phyloP scores from a whole-genome alignment of 2,888 invertebrate genomes.

The Acrobasis consociella region DNA sequence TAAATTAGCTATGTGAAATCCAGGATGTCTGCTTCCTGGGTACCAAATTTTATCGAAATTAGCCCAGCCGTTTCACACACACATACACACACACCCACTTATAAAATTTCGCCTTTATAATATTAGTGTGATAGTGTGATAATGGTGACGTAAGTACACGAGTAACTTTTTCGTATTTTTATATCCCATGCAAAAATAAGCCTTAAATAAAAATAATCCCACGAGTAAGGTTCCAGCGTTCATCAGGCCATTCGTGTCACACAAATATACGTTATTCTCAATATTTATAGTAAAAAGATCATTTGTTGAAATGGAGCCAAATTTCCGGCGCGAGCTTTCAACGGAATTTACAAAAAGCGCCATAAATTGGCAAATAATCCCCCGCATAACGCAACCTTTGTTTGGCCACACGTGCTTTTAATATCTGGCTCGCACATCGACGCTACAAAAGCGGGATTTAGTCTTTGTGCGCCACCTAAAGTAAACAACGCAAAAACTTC shows the following conservation, averaged over 20 bases:
- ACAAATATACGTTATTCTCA: conserved; percentile 56
- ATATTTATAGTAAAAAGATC: conserved; percentile 78
- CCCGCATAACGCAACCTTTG: conserved; percentile 83
- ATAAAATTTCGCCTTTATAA: too few relatives aligned
- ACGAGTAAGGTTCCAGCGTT: conserved; percentile 56
- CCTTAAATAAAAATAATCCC: conserved; percentile 43
- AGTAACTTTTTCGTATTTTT: not conserved
- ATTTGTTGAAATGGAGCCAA: conserved; percentile 83
- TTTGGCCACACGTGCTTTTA: conserved; percentile 83
- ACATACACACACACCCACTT: too few relatives aligned
- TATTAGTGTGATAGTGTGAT: too few relatives aligned
- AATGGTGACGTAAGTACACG: too few relatives aligned
- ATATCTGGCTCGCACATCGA: conserved; percentile 65
- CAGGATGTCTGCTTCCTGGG: too few relatives aligned
- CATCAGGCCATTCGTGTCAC: conserved; percentile 59
- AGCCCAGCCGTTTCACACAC: too few relatives aligned
- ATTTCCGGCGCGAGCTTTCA: conserved; percentile 79
- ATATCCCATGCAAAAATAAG: conserved; percentile 25
- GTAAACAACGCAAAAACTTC: conserved; percentile 76
- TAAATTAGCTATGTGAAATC: too few relatives aligned
- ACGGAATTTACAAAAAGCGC: conserved; percentile 80
- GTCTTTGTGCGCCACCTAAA: conserved; percentile 72
- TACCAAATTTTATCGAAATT: too few relatives aligned
- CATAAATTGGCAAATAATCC: conserved; percentile 83
- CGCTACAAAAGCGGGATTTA: conserved; percentile 75